A percentile compares a stretch with the other conserved stretches of the same genome.
These are phyloP conservation scores for Syngnathus rostellatus DNA, from an alignment of 2,797 vertebrate species.

Conservation along the genomic window DNA sequence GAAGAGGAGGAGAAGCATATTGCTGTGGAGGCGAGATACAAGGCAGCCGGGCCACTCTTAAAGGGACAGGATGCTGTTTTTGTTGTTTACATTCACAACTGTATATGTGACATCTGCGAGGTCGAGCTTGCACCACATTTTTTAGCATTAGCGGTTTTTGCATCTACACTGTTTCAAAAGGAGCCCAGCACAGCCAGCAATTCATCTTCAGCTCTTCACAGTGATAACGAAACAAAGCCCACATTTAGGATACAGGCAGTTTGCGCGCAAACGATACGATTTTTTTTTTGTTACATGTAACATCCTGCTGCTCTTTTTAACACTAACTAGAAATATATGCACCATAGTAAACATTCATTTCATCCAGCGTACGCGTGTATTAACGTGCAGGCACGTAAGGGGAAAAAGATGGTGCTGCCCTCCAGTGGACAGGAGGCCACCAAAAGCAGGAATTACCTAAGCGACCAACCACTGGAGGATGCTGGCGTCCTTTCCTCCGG, in stretches of 20 bases:
- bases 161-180: background rate
- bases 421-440: conserved; percentile 50
- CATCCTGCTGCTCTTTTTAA: conserved; percentile 15
- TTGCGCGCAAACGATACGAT: conserved; percentile 27
- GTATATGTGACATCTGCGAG: background rate
- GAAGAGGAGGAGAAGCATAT: background rate
- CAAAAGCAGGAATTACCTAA: conserved; percentile 39
- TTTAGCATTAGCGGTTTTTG: background rate
- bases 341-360: conserved; percentile 17
- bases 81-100: background rate
- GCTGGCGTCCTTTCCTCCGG: conserved; percentile 86
- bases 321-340: conserved; percentile 20
- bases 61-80: background rate
- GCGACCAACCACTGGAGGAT: conserved; percentile 81
- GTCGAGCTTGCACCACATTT: background rate
- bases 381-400: conserved; percentile 53
- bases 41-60: background rate
- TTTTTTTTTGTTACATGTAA: conserved; percentile 5
- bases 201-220: background rate
- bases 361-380: conserved; percentile 9
- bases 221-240: background rate
- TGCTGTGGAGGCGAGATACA: background rate
- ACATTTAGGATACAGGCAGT: conserved; percentile 23
- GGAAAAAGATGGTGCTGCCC: conserved; percentile 55
- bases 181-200: background rate